phyloP scores from a whole-genome alignment of 2,888 invertebrate genomes.

The Lissocephala sabroskyi region DNA sequence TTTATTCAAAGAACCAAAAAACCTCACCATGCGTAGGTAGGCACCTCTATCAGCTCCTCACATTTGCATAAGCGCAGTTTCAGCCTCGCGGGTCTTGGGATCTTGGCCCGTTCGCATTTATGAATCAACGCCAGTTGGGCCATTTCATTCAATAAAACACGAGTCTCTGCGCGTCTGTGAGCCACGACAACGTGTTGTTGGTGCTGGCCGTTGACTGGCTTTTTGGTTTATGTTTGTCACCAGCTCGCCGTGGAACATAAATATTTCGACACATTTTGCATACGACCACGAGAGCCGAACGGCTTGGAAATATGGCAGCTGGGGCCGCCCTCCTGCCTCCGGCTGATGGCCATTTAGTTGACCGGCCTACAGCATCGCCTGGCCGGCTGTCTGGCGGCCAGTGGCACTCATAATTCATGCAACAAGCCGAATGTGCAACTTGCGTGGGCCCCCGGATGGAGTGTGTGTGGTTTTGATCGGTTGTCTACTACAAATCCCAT shows the following conservation, averaged over 20 bases:
- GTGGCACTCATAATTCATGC: slow-evolving; percentile 70
- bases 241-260: slow-evolving; percentile 57
- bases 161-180: background rate
- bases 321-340: slow-evolving; percentile 10
- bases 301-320: slow-evolving; percentile 65
- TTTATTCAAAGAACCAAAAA: slow-evolving; percentile 51
- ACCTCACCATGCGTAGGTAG: slow-evolving; percentile 51
- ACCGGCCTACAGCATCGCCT: slow-evolving; percentile 19
- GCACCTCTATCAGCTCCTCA: slow-evolving; percentile 15
- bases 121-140: slow-evolving; percentile 68
- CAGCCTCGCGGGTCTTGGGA: slow-evolving; percentile 6
- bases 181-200: no score
- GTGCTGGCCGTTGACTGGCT: slow-evolving; percentile 3
- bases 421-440: slow-evolving; percentile 61
- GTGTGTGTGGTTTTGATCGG: no score
- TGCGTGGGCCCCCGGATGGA: slow-evolving; percentile 7
- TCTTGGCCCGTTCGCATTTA: slow-evolving; percentile 52
- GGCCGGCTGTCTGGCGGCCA: slow-evolving; percentile 59
- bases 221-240: slow-evolving; percentile 29
- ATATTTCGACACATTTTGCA: slow-evolving; percentile 66
- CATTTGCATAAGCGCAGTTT: slow-evolving; percentile 49
- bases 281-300: slow-evolving; percentile 53
- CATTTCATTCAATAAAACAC: slow-evolving; percentile 69
- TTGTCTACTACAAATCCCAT: background rate
- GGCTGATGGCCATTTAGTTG: slow-evolving; percentile 49